Base-by-base conservation (phyloP, 2,888 invertebrate species). In the Pediacus dermestoides region DNA sequence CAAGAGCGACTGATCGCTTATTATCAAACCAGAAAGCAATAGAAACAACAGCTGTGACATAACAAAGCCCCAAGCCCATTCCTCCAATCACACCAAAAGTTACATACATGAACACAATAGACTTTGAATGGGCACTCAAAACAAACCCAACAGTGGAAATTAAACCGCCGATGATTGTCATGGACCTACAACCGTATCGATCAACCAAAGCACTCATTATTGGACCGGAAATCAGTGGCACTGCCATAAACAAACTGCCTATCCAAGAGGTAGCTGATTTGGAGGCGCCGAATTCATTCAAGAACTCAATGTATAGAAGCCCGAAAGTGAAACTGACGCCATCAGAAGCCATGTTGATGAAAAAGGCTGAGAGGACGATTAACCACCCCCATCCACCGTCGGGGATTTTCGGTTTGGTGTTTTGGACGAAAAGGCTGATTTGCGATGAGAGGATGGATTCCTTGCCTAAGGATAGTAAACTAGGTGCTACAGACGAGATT, bases 271-370 rank as follows among this genome's bases (percentile, higher is more conserved):
- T 93, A 0, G 88, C 85, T 4, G 89, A 82, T 56, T 88, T 88
- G 26, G 85, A 85, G 15, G 86, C 85, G 37, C 77, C 72, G 63
- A 92, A 95, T 58, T 88, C 84, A 8, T 50, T 28, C 83, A 85
- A 3, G 88, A 82, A 83, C 58, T 91, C 85, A 1, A 87, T 83
- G 61, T 87, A 91, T 4, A 95, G 74, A 10, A 94, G 73, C 0
- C 95, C 96, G 65, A 94, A 94, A 1, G 91, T 90, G 66, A 94
- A 92, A 33, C 90, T 89, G 38, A 94, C 81, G 0, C 95, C 95
- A 67, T 95, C 95, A 22, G 91, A 89, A 32, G 95, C 85, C 72
- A 91, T 80, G 11, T 90, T 91, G 39, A 92, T 82, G 25, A 90
- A 65, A 50, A 95, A 80, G 0, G 91, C 88, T 2, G 91, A 83